Evolutionary conservation across 1,140 invertebrate genomes (phyloP), one percentile per base, ranked within the genome.

Genomic region (Phymorhynchus buccinoides): DNA sequence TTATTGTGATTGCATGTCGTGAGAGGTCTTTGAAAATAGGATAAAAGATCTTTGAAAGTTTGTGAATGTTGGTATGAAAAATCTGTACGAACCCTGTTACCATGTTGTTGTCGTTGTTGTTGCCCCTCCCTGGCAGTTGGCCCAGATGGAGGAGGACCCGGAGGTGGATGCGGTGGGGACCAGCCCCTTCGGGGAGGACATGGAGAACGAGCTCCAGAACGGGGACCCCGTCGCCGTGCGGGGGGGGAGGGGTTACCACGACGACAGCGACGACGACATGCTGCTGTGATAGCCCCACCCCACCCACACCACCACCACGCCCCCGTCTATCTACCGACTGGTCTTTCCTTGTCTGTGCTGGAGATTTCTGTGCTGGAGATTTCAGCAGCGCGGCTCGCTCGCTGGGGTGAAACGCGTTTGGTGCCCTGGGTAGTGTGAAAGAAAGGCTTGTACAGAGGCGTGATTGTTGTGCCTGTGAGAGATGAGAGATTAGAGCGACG

Each of bases 221-320:
- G 85, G 79, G 42, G 79, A 85, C n/a, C 84, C 75, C 39, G 56
- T 84, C 56, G 35, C 78, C 37, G 84, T 84, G 41, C 14, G 30
- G 22, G 83, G 62, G 81, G 82, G 77, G 22, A 22, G 30, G 18
- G 83, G 80, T 84, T 90, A 87, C 86, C 89, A 90, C 88, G 89
- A 90, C 75, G 89, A 90, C 83, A 90, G 89, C 85, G 89, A 90
- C 85, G 89, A 89, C n/a, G 89, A 90, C 42, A 77, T 90, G 79
- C 80, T 90, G 22, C 82, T 86, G 32, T 90, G 83, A 88, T 84
- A 39, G 7, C 41, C 22, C 3, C 42, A 79, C 6, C 41, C 14
- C 7, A 41, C 80, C 3, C 39, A n/a, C 32, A n/a, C n/a, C n/a
- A n/a, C n/a, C n/a, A n/a, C n/a, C n/a, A n/a, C n/a, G n/a, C n/a